phyloP scores from a whole-genome alignment of 2,888 invertebrate genomes.

The Saturnia japonica region DNA sequence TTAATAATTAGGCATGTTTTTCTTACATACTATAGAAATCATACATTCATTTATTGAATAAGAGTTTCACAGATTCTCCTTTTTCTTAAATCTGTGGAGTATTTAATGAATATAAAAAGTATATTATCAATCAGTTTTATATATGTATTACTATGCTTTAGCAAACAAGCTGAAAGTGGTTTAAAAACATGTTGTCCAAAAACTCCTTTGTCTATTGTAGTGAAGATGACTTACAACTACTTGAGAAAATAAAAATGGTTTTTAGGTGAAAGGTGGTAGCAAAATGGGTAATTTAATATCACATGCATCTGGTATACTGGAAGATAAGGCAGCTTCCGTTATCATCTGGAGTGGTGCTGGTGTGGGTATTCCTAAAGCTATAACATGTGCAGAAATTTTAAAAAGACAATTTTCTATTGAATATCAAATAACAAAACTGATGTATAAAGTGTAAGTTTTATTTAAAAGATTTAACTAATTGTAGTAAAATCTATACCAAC shows the following conservation, averaged over 20 bases:
- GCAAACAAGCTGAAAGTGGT: too few species aligned
- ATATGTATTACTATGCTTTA: too few species aligned
- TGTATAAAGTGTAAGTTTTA: constrained; percentile 83
- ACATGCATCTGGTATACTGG: constrained; percentile 88
- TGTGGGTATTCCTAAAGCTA: constrained; percentile 90
- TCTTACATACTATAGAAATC: too few species aligned
- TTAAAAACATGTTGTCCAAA: too few species aligned
- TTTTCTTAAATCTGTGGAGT: too few species aligned
- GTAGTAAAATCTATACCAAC: background rate
- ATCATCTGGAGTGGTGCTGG: constrained; percentile 93
- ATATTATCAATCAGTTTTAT: too few species aligned
- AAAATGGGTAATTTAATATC: constrained; percentile 90
- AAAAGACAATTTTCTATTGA: constrained; percentile 86
- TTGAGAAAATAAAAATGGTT: constrained; percentile 10
- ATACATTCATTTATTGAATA: too few species aligned
- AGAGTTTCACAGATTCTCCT: too few species aligned
- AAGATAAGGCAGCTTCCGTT: constrained; percentile 81
- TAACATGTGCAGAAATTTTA: constrained; percentile 94
- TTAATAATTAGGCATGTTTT: too few species aligned
- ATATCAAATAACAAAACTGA: constrained; percentile 89
- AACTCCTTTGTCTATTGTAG: too few species aligned
- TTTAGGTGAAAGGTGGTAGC: constrained; percentile 90
- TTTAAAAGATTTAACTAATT: background rate
- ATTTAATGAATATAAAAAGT: too few species aligned
- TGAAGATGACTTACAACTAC: too few species aligned